Conservation (phyloP, 2,888 invertebrate genomes). For the Octodonta nipae region DNA sequence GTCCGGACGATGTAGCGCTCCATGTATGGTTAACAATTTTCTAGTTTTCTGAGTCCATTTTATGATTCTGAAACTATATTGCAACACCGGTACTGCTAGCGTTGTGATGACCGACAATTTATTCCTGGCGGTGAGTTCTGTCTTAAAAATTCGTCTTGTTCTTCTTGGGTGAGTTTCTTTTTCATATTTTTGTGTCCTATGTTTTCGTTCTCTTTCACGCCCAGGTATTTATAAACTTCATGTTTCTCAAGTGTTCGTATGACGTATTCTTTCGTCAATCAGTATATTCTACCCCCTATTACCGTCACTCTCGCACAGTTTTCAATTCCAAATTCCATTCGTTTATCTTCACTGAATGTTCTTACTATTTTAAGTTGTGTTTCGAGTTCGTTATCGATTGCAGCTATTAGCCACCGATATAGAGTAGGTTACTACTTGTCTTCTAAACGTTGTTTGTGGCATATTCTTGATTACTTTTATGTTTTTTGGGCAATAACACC, state of each 20-base stretch:
- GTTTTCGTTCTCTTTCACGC: not conserved
- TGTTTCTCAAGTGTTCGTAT: too few relatives aligned
- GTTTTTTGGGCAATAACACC: too few relatives aligned
- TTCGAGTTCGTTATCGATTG: too few relatives aligned
- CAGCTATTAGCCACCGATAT: too few relatives aligned
- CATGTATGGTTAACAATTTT: slow-evolving; percentile 1
- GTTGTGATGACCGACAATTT: not conserved
- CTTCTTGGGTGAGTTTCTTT: too few relatives aligned
- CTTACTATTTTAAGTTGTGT: not conserved
- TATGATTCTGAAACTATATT: not conserved
- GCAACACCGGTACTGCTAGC: not conserved
- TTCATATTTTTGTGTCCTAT: not conserved
- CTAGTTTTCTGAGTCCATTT: not conserved
- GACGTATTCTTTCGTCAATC: not conserved
- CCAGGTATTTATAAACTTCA: not conserved
- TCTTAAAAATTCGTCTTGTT: not conserved
- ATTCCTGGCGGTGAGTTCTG: too few relatives aligned
- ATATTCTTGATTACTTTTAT: too few relatives aligned
- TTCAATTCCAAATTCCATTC: not conserved
- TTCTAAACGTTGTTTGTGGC: too few relatives aligned
- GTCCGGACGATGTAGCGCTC: not conserved
- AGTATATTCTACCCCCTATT: not conserved
- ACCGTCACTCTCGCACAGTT: not conserved
- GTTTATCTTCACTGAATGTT: not conserved
- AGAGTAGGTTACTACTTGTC: too few relatives aligned